Evolutionary conservation across 2,888 invertebrate genomes (phyloP).

Genomic region (Nomada hirtipes): DNA sequence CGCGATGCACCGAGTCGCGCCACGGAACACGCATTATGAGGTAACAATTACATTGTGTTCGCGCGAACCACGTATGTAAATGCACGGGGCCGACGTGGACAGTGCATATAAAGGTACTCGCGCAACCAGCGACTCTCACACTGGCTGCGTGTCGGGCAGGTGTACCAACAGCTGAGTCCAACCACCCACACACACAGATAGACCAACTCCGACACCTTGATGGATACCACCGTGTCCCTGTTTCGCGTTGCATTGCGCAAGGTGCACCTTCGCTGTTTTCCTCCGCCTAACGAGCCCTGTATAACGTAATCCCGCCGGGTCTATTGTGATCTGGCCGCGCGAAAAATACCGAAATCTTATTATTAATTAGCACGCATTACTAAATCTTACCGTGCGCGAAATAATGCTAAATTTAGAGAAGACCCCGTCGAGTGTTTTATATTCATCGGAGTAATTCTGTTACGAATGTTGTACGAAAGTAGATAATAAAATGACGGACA

Average conservation of each 20-base stretch:
- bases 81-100: conserved; percentile 66
- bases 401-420: background rate
- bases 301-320: conserved; percentile 50
- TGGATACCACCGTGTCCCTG: conserved; percentile 69
- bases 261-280: conserved; percentile 67
- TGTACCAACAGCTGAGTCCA: conserved; percentile 79
- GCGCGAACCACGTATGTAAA: conserved; percentile 78
- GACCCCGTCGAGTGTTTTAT: background rate
- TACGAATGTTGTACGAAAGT: background rate
- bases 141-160: conserved; percentile 69
- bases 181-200: conserved; percentile 77
- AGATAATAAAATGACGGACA: conserved; percentile 25
- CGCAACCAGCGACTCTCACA: conserved; percentile 58
- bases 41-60: conserved; percentile 80
- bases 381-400: no score
- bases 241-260: conserved; percentile 71
- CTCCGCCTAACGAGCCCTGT: conserved; percentile 56
- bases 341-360: no score
- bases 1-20: conserved; percentile 54
- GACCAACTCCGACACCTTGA: conserved; percentile 70
- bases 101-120: conserved; percentile 68
- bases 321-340: conserved; percentile 27
- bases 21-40: conserved; percentile 74
- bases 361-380: no score
- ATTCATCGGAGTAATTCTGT: background rate